These are phyloP conservation scores for Dione juno DNA, from an alignment of 2,888 invertebrate genomes.

Conservation along the genomic window DNA sequence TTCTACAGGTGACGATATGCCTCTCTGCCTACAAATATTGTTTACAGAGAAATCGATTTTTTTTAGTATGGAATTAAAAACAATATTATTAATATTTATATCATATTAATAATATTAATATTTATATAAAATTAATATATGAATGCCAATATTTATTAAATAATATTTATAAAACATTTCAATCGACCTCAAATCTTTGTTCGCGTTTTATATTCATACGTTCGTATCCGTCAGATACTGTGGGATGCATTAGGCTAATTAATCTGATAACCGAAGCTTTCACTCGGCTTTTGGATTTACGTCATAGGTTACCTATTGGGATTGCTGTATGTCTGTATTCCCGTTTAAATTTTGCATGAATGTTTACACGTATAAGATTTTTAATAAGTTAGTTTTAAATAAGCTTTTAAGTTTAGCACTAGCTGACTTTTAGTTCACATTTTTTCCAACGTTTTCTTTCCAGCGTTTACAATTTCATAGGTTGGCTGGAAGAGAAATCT, in stretches of 20 bases:
- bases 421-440: neutral
- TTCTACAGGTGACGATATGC: too few species aligned
- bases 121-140: neutral
- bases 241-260: slow-evolving; percentile 43
- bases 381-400: neutral
- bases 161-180: slow-evolving; percentile 1
- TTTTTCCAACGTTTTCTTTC: neutral
- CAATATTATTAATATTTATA: neutral
- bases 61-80: too few species aligned
- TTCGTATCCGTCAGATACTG: slow-evolving; percentile 17
- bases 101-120: neutral
- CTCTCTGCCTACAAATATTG: too few species aligned
- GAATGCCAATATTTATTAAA: neutral
- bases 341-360: neutral
- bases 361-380: neutral
- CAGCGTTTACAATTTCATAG: too few species aligned
- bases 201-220: slow-evolving; percentile 10
- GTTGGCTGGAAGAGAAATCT: too few species aligned
- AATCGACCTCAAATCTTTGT: slow-evolving; percentile 22
- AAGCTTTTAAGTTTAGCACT: too few species aligned
- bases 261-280: slow-evolving; percentile 39
- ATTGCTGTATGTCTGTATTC: neutral
- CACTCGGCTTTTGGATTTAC: slow-evolving; percentile 30
- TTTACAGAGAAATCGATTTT: too few species aligned
- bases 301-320: slow-evolving; percentile 18